Evolutionary conservation across 2,888 invertebrate species (phyloP), one percentile per base, ranked within the genome.

Genomic region (Gortyna flavago): DNA sequence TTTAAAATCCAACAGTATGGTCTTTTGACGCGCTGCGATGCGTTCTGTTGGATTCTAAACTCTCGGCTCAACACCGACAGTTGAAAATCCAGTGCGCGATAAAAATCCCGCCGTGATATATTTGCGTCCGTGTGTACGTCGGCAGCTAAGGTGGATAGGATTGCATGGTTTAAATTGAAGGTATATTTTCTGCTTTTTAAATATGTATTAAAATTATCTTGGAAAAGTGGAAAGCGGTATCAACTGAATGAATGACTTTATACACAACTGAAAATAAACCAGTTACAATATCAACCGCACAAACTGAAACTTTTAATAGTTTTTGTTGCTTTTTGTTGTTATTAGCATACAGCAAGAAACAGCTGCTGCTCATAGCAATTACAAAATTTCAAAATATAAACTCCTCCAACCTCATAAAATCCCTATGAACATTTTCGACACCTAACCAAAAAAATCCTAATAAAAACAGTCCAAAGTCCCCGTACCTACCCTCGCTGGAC

Each of bases 401-500:
- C 1, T 6, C 11, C n/a, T 44, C 0, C 32, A 41, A 44, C 38
- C 21, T 6, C 16, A 79, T 77, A 64, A 83, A 48, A 48, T 25
- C 38, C 29, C 11, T 13, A 18, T 32, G 48, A 25, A 57, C 8
- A 48, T 29, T 64, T 48, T 54, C 8, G 41, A 44, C 48, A 68
- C 51, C 16, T 57, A 67, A 67, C 65, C 51, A 41, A 65, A 65
- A 38, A 78, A 66, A 48, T 57, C 64, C n/a, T 21, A 3, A 73
- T 21, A 3, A 73, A 87, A 85, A 71, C 38, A 54, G 18, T 66
- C 48, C 29, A n/a, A 69, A 72, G 73, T 64, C 35, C 51, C 51
- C 51, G 57, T 29, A 35, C 62, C 67, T 29, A 35, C 62, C 67
- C n/a, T 65, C 29, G 29, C 70, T 38, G 69, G 72, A 77, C 88